Conservation (phyloP, 1,140 invertebrate genomes). For the Drosophila melanica region DNA sequence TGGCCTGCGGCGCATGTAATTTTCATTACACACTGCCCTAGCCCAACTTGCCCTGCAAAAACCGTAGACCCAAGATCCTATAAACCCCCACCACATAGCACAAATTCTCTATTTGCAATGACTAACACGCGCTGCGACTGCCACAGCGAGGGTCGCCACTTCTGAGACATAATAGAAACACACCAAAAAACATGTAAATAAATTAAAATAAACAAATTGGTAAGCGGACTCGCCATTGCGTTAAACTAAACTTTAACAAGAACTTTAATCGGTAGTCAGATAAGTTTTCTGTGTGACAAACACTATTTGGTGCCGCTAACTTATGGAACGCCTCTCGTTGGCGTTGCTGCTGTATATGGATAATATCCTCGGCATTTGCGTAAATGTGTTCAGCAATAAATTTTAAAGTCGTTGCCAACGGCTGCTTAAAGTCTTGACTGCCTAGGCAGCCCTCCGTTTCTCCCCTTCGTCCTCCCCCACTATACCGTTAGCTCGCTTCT, state of each 20-base stretch:
- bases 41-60: constrained; percentile 28
- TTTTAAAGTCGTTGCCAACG: constrained; percentile 73
- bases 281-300: background rate
- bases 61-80: constrained; percentile 20
- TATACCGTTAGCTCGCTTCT: no score
- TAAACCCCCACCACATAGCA: background rate
- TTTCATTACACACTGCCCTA: constrained; percentile 63
- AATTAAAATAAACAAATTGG: background rate
- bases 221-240: no score
- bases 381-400: constrained; percentile 62
- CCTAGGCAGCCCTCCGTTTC: background rate
- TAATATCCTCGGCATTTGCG: constrained; percentile 38
- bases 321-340: constrained; percentile 6
- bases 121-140: constrained; percentile 28
- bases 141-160: constrained; percentile 21
- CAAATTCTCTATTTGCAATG: constrained; percentile 38
- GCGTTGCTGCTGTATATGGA: background rate
- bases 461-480: background rate
- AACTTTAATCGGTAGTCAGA: background rate
- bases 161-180: background rate
- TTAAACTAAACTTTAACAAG: background rate
- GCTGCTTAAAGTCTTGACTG: constrained; percentile 67
- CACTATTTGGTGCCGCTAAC: background rate
- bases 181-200: background rate
- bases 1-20: constrained; percentile 56